Evolutionary conservation across 2,797 vertebrate genomes (phyloP).

Genomic region (Lerista edwardsae): DNA sequence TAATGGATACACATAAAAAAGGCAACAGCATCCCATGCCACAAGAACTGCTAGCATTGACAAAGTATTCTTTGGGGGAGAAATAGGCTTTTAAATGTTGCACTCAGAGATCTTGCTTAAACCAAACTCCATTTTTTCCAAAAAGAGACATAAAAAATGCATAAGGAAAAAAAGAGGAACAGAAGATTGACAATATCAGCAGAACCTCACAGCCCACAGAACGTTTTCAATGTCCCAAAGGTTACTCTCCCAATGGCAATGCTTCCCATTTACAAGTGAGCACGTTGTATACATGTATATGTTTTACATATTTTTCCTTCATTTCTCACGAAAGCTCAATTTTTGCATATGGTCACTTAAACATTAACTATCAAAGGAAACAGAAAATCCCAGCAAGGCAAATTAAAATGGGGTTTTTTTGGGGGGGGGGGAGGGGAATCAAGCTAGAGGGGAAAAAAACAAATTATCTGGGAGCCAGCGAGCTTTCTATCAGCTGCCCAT

Average conservation of each 20-base stretch:
- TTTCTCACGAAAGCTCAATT: neutral
- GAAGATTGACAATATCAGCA: neutral
- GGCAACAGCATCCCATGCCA: neutral
- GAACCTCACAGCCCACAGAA: neutral
- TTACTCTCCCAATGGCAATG: neutral
- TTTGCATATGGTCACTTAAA: neutral
- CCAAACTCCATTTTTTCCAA: neutral
- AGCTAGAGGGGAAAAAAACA: neutral
- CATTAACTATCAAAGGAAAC: neutral
- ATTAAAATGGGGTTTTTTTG: neutral
- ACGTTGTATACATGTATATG: too few species aligned
- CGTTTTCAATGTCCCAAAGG: neutral
- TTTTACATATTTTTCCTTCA: neutral
- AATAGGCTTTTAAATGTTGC: neutral
- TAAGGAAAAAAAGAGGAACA: neutral
- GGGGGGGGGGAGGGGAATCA: neutral
- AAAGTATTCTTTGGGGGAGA: neutral
- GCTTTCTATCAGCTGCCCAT: conserved; percentile 7
- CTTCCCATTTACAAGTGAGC: neutral
- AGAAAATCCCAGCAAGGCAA: neutral
- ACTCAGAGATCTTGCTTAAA: neutral
- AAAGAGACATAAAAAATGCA: neutral
- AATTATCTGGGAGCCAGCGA: conserved; percentile 1
- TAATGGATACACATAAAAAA: rapidly evolving
- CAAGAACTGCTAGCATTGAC: neutral